A percentile compares a stretch with the other conserved stretches of the same genome.
Evolutionary conservation across 2,888 invertebrate genomes (phyloP).

Genomic region (Sympetrum striolatum): DNA sequence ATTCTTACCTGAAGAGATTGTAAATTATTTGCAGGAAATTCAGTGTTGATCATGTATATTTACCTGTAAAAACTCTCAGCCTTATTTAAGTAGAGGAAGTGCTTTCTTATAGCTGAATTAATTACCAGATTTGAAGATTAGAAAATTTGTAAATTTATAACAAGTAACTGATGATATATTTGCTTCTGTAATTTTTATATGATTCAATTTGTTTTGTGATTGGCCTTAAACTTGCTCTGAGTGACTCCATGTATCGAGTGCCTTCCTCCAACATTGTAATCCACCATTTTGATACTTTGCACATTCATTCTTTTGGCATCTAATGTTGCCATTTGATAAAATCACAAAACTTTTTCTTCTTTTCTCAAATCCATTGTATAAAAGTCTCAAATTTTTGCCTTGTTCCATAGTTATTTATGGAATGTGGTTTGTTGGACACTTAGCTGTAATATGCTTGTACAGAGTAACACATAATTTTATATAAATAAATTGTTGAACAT

Average conservation of each 20-base stretch:
- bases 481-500: conserved; percentile 34
- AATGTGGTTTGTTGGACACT: neutral
- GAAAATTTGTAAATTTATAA: neutral
- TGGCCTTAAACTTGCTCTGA: neutral
- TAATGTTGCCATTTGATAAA: neutral
- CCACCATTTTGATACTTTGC: neutral
- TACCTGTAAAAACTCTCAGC: neutral
- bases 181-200: too few relatives aligned
- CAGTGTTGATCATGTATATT: neutral
- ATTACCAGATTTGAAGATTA: too few relatives aligned
- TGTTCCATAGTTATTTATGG: conserved; percentile 1
- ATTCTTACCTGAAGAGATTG: neutral
- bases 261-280: neutral
- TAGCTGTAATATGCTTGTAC: conserved; percentile 26
- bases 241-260: neutral
- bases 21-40: neutral
- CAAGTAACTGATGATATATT: neutral
- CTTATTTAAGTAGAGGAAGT: neutral
- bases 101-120: neutral
- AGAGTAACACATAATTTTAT: conserved; percentile 39
- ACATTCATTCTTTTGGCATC: neutral
- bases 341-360: neutral
- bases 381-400: neutral
- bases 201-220: neutral
- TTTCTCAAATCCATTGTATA: neutral